phyloP scores from a whole-genome alignment of 92 coral and sea anemone species.

The Porites lobata region DNA sequence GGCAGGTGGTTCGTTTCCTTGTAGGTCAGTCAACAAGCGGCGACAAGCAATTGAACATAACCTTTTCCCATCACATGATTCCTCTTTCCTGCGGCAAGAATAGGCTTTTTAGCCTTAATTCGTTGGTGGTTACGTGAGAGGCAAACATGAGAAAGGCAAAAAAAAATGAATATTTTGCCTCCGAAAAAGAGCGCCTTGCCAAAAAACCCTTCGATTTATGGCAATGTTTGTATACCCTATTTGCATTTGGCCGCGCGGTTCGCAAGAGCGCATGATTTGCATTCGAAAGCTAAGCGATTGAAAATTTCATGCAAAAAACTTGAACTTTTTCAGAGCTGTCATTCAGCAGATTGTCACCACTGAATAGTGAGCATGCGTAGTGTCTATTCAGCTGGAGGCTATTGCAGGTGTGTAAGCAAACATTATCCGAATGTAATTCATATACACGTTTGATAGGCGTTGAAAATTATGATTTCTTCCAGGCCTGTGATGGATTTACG shows the following conservation, averaged over 20 bases:
- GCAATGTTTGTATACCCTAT: conserved; percentile 70
- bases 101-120: conserved; percentile 13
- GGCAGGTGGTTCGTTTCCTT: conserved; percentile 43
- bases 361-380: conserved; percentile 66
- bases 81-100: conserved; percentile 7
- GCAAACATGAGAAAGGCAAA: not conserved
- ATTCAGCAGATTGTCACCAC: conserved; percentile 78
- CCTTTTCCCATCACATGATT: conserved; percentile 13
- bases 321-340: conserved; percentile 73
- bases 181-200: conserved; percentile 44
- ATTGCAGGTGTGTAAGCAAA: conserved; percentile 76
- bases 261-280: conserved; percentile 70
- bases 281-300: conserved; percentile 84
- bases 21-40: conserved; percentile 44
- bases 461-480: conserved; percentile 55
- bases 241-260: conserved; percentile 70
- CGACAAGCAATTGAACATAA: conserved; percentile 61
- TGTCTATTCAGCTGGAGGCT: conserved; percentile 64
- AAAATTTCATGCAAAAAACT: conserved; percentile 82
- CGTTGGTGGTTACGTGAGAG: conserved; percentile 2
- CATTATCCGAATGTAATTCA: conserved; percentile 48
- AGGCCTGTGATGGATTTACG: not conserved
- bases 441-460: conserved; percentile 70
- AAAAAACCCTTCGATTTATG: conserved; percentile 49
- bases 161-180: conserved; percentile 14